These are phyloP conservation scores for Gulo gulo DNA, from an alignment of 2,113 vertebrate genomes.

Conservation along the genomic window DNA sequence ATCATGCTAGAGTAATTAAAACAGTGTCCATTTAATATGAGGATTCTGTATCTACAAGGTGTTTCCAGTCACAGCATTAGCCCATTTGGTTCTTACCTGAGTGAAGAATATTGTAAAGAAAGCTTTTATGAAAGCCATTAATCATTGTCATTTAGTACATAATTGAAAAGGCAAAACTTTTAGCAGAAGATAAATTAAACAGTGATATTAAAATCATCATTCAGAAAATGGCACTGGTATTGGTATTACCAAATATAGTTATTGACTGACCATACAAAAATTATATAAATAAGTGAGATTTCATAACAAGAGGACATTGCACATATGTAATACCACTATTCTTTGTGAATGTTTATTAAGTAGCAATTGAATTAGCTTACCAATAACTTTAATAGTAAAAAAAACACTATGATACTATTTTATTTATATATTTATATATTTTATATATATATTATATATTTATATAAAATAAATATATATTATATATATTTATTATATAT, in stretches of 20 bases:
- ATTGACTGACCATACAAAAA: slow-evolving; percentile 42
- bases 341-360: slow-evolving; percentile 52
- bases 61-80: slow-evolving; percentile 63
- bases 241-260: slow-evolving; percentile 59
- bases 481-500: slow-evolving; percentile 49
- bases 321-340: slow-evolving; percentile 62
- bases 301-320: slow-evolving; percentile 58
- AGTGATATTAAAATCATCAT: slow-evolving; percentile 68
- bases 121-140: slow-evolving; percentile 65
- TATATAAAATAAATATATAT: neutral
- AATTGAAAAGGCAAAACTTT: slow-evolving; percentile 64
- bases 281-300: slow-evolving; percentile 66
- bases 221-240: slow-evolving; percentile 53
- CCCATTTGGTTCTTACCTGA: slow-evolving; percentile 63
- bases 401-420: slow-evolving; percentile 53
- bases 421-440: neutral
- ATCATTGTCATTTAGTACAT: slow-evolving; percentile 66
- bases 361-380: slow-evolving; percentile 73
- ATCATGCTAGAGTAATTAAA: neutral
- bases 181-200: slow-evolving; percentile 68
- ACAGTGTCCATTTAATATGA: slow-evolving; percentile 55
- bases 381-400: slow-evolving; percentile 73
- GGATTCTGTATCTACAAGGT: slow-evolving; percentile 72
- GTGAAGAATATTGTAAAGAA: slow-evolving; percentile 62
- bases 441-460: neutral